Evolutionary conservation across 1,140 invertebrate species (phyloP), one percentile per base, ranked within the genome.

Genomic region (Eueides isabella): DNA sequence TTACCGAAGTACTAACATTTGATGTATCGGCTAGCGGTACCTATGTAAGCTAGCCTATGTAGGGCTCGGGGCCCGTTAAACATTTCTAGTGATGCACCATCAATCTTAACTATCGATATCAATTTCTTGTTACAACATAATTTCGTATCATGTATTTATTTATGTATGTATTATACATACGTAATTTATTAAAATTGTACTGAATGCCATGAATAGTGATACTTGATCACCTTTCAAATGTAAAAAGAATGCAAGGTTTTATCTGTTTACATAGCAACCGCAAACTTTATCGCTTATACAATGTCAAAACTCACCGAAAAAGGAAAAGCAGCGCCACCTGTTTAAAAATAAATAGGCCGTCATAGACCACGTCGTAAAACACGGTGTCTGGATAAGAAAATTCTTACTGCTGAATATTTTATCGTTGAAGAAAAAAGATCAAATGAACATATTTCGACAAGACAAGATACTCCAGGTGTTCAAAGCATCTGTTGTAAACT

Each of bases 21-120:
- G 88, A 91, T 86, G 88, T 85, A 90, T 90, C 79, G 84, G 74
- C 80, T 90, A 90, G 88, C 90, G 88, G 90, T 90, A 89, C 77
- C 84, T 83, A 90, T 89, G 67, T 74, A 48, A 83, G 78, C 75
- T 79, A 83, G 77, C 66, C 41, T 90, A 88, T 88, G 88, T 91
- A 88, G 86, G 80, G 80, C 82, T 89, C 79, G 76, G 76, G 79
- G 67, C 83, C 88, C 88, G 86, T 91, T 89, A 91, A 88, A 81
- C 81, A 78, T 48, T 71, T 48, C 67, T 86, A 88, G 85, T 79
- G 83, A 82, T 72, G 86, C 31, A 76, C 35, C 71, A n/a, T n/a
- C 38, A 19, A 65, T 31, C 67, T 9, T n/a, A 3, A 19, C n/a
- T 69, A 69, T 74, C 72, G 72, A 74, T 74, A 69, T 19, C 63